phyloP scores from a whole-genome alignment of 2,888 invertebrate genomes.

The Rotaria socialis region DNA sequence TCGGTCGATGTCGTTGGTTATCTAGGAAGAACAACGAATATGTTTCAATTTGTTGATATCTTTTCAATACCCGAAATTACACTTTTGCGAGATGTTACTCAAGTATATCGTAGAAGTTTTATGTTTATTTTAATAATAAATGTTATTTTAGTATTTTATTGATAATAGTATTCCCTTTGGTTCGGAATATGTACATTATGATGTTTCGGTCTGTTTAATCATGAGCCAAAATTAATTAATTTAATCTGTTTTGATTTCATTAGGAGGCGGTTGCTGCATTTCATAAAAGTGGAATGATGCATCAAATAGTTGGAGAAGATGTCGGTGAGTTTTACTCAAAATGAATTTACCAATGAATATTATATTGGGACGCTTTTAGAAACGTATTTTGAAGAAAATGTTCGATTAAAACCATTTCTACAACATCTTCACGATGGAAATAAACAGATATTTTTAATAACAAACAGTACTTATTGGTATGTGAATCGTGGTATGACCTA shows the following conservation, averaged over 20 bases:
- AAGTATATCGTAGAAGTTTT: constrained; percentile 58
- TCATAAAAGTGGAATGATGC: constrained; percentile 40
- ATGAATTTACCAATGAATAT: not conserved
- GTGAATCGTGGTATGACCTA: constrained; percentile 83
- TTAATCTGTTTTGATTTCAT: not conserved
- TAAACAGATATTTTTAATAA: constrained; percentile 87
- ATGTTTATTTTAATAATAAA: not conserved
- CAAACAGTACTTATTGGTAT: constrained; percentile 91
- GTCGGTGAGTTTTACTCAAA: constrained; percentile 42
- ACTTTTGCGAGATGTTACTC: constrained; percentile 82
- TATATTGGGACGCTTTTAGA: constrained; percentile 48
- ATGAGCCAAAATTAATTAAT: not conserved
- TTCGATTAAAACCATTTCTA: constrained; percentile 68
- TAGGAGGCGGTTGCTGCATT: constrained; percentile 39
- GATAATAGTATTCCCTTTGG: constrained; percentile 83
- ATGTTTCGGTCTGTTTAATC: constrained; percentile 71
- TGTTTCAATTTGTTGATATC: constrained; percentile 90
- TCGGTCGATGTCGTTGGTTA: constrained; percentile 53
- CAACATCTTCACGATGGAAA: constrained; percentile 69
- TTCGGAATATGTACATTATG: constrained; percentile 88
- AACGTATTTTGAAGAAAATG: constrained; percentile 50
- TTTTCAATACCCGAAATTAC: constrained; percentile 96
- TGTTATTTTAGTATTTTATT: constrained; percentile 68
- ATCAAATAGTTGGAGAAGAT: constrained; percentile 35
- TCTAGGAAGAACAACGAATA: constrained; percentile 61